A percentile compares a stretch with the other conserved stretches of the same genome.
Evolutionary conservation across 2,797 vertebrate genomes (phyloP).

Genomic region (Sciaenops ocellatus): DNA sequence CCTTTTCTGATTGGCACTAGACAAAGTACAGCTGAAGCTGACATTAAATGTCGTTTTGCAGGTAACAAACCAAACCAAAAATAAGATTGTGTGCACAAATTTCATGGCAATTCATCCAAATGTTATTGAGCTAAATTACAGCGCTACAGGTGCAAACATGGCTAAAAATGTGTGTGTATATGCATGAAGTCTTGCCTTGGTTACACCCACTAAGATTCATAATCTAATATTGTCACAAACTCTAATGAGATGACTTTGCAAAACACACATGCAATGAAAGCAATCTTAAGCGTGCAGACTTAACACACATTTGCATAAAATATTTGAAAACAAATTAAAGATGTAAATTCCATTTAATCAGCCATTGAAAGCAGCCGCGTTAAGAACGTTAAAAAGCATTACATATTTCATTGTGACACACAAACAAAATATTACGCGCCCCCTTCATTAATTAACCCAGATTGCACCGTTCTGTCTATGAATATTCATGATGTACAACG

Average conservation of each 20-base stretch:
- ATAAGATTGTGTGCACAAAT: too few relatives aligned
- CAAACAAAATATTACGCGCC: conserved; percentile 44
- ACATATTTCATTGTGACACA: conserved; percentile 47
- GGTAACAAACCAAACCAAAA: too few relatives aligned
- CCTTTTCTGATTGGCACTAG: too few relatives aligned
- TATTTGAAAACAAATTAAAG: conserved; percentile 70
- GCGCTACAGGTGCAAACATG: neutral
- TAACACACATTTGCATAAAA: conserved; percentile 62
- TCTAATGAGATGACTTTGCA: conserved; percentile 26
- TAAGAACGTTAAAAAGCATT: conserved; percentile 18
- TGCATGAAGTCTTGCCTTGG: neutral
- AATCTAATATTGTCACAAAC: conserved; percentile 20
- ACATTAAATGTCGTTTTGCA: too few relatives aligned
- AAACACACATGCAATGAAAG: conserved; percentile 28
- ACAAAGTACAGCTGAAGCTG: too few relatives aligned
- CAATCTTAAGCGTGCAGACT: neutral
- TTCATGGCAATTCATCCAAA: neutral
- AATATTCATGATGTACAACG: conserved; percentile 57
- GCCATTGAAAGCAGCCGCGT: conserved; percentile 2
- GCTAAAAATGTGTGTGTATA: neutral
- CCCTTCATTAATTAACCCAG: conserved; percentile 56
- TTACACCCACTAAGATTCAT: conserved; percentile 12
- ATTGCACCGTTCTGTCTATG: conserved; percentile 12
- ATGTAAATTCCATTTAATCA: conserved; percentile 72
- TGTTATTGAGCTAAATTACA: neutral